phyloP scores from a whole-genome alignment of 35 echinoderm and acorn worm species.

The Apostichopus japonicus region DNA sequence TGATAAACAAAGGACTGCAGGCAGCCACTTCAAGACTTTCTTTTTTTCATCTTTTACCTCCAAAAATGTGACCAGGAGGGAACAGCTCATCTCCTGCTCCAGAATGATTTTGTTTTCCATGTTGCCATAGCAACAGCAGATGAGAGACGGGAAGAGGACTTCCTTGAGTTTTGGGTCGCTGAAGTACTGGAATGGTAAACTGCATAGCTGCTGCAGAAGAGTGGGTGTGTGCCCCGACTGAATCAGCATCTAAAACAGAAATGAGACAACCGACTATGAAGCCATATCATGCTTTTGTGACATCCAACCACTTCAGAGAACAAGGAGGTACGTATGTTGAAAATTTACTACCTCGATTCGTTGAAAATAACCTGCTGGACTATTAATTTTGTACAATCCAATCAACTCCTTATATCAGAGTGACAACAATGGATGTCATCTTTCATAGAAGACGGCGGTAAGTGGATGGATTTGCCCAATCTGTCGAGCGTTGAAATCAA shows the following conservation, averaged over 20 bases:
- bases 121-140: slow-evolving; percentile 94
- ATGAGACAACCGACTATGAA: neutral
- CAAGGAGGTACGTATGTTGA: too few relatives aligned
- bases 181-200: slow-evolving; percentile 98
- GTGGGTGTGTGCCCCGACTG: slow-evolving; percentile 96
- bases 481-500: too few relatives aligned
- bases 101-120: slow-evolving; percentile 88
- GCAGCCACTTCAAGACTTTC: neutral
- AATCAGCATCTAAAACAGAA: slow-evolving; percentile 75
- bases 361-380: too few relatives aligned
- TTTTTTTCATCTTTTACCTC: slow-evolving; percentile 64
- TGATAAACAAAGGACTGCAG: neutral
- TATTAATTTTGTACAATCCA: too few relatives aligned
- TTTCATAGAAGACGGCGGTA: too few relatives aligned
- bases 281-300: too few relatives aligned
- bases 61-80: slow-evolving; percentile 74
- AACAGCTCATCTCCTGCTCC: slow-evolving; percentile 99
- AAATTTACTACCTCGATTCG: too few relatives aligned
- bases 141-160: slow-evolving; percentile 89
- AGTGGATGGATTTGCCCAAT: too few relatives aligned
- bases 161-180: slow-evolving; percentile 90
- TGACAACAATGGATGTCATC: too few relatives aligned
- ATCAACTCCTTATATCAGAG: too few relatives aligned
- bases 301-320: too few relatives aligned
- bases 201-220: slow-evolving; percentile 90